Evolutionary conservation across 2,113 vertebrate genomes (phyloP), one percentile per base, ranked within the genome.

Genomic region (Pica pica): DNA sequence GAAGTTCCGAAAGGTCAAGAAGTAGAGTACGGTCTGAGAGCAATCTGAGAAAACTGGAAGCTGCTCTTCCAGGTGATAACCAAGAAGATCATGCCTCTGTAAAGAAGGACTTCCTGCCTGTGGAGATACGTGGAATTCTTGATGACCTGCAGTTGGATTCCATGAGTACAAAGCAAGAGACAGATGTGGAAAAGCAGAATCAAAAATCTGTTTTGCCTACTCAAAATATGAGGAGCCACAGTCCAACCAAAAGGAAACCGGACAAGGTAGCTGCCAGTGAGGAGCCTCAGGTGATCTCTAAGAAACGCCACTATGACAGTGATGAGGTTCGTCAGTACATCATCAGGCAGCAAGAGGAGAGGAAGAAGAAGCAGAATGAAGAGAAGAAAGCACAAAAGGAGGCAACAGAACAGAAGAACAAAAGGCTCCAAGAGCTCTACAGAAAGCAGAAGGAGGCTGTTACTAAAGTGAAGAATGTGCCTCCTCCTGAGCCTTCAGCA

Each of bases 401-500:
- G 95, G 99, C 98, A 50, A 98, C 98, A 6, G 98, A 98, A 64
- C 98, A 98, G 89, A 98, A 98, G 94, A 98, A 98, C 92, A 98
- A 99, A 95, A 98, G 99, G n/a, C 97, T 99, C 22, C 98, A 99
- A 84, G 99, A 99, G 92, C 98, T 99, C 57, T 99, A 99, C 96
- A 98, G 97, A 94, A 99, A 98, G 95, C 99, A 99, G 94, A 98
- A 97, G 67, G 98, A 98, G 79, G 98, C 97, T 70, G 96, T 98
- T 44, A 49, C 84, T 89, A 94, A 98, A 97, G 89, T 80, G 63
- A 98, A 97, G 93, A 96, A 80, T 3, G 56, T 88, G 9, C 84
- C 93, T 70, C 76, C 90, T 44, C 39, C 95, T 80, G 98, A 98
- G 53, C 95, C 94, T 49, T 97, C 98, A 28, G 96, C 98, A 98